phyloP scores from a whole-genome alignment of 2,113 vertebrate species.

The Geococcyx californianus region DNA sequence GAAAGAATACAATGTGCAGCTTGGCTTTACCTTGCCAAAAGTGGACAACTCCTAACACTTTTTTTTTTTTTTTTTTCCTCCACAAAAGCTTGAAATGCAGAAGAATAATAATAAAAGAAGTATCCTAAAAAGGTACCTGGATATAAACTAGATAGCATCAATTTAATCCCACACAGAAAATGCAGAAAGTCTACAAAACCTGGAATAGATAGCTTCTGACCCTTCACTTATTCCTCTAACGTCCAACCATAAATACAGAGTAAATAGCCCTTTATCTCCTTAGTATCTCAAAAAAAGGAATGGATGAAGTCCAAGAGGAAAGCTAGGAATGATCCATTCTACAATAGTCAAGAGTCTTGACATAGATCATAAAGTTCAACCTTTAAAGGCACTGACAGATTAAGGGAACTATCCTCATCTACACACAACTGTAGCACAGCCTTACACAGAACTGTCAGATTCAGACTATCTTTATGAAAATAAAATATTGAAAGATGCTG shows the following conservation, averaged over 20 bases:
- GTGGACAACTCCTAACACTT: background rate
- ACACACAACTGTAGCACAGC: background rate
- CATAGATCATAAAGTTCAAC: background rate
- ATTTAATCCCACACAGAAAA: background rate
- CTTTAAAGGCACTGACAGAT: background rate
- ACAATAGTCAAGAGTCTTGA: background rate
- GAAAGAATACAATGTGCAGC: background rate
- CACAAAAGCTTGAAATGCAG: background rate
- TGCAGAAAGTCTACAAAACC: background rate
- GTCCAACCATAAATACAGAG: background rate
- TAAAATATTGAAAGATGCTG: background rate
- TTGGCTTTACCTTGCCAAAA: background rate
- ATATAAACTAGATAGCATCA: background rate
- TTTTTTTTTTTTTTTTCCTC: background rate
- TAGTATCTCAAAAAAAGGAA: background rate
- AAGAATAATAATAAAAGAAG: background rate
- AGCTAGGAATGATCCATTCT: background rate
- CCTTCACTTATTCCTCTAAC: background rate
- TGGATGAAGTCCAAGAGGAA: background rate
- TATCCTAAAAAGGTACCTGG: background rate
- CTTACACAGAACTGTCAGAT: background rate
- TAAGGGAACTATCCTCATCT: background rate
- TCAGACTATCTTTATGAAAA: background rate
- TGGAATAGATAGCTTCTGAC: background rate
- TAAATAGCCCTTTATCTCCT: background rate